Percentiles rank a stretch among this genome's conserved stretches.
phyloP scores from a whole-genome alignment of 2,797 vertebrate species.

The Melopsittacus undulatus region DNA sequence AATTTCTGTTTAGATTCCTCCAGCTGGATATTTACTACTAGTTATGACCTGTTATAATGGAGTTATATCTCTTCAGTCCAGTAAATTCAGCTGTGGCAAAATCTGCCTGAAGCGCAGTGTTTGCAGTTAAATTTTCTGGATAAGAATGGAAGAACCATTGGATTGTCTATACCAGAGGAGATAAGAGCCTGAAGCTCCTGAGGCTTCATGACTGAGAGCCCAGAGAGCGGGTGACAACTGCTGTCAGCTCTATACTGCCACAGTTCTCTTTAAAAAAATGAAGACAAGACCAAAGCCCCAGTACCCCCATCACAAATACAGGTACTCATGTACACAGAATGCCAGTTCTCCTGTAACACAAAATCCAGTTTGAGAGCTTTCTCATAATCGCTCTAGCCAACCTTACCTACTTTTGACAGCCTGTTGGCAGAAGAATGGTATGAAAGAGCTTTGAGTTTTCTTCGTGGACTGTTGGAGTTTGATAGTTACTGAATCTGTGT shows the following conservation, averaged over 20 bases:
- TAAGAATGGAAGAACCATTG: neutral
- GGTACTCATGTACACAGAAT: neutral
- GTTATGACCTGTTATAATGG: neutral
- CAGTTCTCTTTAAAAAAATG: neutral
- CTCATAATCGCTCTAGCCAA: neutral
- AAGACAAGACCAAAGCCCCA: neutral
- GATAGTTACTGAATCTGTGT: neutral
- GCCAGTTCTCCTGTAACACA: neutral
- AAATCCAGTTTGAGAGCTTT: neutral
- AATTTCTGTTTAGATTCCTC: neutral
- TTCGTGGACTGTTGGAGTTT: neutral
- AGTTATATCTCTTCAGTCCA: neutral
- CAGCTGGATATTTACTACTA: neutral
- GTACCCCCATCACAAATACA: neutral
- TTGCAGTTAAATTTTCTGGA: neutral
- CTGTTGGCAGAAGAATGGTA: neutral
- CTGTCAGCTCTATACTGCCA: neutral
- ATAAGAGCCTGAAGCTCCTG: neutral
- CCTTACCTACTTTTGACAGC: neutral
- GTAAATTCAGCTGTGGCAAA: neutral
- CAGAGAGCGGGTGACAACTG: neutral
- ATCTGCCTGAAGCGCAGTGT: neutral
- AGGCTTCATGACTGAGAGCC: neutral
- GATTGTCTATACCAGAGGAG: neutral
- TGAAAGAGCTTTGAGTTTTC: neutral